These are phyloP conservation scores for Acanthurus tractus DNA, from an alignment of 2,797 vertebrate species.

Conservation along the genomic window DNA sequence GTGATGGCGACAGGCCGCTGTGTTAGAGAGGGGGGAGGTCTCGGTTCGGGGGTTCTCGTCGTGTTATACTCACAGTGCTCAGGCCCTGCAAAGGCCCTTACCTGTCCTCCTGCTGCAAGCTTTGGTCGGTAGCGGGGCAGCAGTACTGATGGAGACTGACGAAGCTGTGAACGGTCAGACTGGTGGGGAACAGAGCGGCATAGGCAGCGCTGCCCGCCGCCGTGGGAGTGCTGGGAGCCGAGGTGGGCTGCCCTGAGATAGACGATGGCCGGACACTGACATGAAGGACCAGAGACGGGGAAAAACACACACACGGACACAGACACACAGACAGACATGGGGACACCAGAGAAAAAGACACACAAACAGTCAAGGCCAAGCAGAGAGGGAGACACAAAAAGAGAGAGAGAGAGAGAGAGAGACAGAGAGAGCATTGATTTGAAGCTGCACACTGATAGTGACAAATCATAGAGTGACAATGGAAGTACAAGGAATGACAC, in stretches of 20 bases:
- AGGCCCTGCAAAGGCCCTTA: slow-evolving; percentile 72
- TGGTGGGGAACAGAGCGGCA: slow-evolving; percentile 75
- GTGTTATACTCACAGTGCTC: slow-evolving; percentile 47
- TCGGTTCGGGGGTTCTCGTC: background rate
- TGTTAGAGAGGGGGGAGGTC: background rate
- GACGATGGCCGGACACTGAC: slow-evolving; percentile 74
- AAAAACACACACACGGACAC: slow-evolving; percentile 48
- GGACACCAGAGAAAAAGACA: slow-evolving; percentile 75
- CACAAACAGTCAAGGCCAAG: slow-evolving; percentile 67
- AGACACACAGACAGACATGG: slow-evolving; percentile 50
- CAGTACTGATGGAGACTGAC: slow-evolving; percentile 85
- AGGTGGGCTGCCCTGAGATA: slow-evolving; percentile 78
- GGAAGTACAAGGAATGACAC: slow-evolving; percentile 58
- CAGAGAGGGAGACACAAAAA: slow-evolving; percentile 43
- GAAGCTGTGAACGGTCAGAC: slow-evolving; percentile 84
- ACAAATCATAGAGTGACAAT: slow-evolving; percentile 53
- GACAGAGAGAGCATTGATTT: slow-evolving; percentile 44
- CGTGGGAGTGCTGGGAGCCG: slow-evolving; percentile 79
- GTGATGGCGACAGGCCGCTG: slow-evolving; percentile 24
- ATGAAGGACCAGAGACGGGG: slow-evolving; percentile 59
- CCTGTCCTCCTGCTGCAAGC: slow-evolving; percentile 74
- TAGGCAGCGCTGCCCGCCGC: slow-evolving; percentile 51
- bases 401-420: slow-evolving; percentile 13
- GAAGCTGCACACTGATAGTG: slow-evolving; percentile 61
- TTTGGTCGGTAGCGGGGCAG: slow-evolving; percentile 78